Evolutionary conservation across 2,797 vertebrate species (phyloP).

Genomic region (Gephyroberyx darwinii): DNA sequence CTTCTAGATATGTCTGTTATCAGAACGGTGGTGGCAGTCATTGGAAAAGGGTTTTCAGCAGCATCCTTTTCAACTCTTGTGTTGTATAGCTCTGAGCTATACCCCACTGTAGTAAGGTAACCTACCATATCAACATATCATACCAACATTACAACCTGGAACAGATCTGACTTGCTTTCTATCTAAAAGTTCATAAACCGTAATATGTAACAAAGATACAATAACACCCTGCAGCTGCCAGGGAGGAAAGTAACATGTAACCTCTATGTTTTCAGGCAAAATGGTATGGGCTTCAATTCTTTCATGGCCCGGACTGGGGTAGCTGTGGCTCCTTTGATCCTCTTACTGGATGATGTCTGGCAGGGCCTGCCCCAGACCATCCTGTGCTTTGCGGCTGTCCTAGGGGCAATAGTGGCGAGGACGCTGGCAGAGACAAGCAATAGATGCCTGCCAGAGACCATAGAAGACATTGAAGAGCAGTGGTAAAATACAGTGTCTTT

Average conservation of each 20-base stretch:
- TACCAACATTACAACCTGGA: no score
- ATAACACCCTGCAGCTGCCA: no score
- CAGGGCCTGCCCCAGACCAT: constrained; percentile 81
- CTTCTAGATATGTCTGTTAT: constrained; percentile 74
- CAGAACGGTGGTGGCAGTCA: constrained; percentile 79
- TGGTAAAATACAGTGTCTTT: not conserved
- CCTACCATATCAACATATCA: no score
- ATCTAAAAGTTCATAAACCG: not conserved
- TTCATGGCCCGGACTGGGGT: constrained; percentile 77
- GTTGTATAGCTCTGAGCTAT: constrained; percentile 89
- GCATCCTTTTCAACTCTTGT: constrained; percentile 83
- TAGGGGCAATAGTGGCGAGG: constrained; percentile 76
- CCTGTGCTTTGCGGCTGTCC: constrained; percentile 72
- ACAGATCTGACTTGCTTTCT: not conserved
- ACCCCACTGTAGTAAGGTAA: constrained; percentile 92
- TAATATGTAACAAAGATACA: no score
- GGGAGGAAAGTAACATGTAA: constrained; percentile 49
- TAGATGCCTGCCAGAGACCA: constrained; percentile 85
- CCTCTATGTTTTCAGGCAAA: constrained; percentile 76
- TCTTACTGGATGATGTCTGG: constrained; percentile 87
- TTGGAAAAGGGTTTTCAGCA: constrained; percentile 87
- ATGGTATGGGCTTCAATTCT: constrained; percentile 79
- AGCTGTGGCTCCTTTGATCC: constrained; percentile 74
- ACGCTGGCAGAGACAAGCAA: constrained; percentile 85
- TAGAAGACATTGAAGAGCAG: constrained; percentile 85